Conservation (phyloP, 2,797 vertebrate genomes). For the Poeciliopsis turneri region DNA sequence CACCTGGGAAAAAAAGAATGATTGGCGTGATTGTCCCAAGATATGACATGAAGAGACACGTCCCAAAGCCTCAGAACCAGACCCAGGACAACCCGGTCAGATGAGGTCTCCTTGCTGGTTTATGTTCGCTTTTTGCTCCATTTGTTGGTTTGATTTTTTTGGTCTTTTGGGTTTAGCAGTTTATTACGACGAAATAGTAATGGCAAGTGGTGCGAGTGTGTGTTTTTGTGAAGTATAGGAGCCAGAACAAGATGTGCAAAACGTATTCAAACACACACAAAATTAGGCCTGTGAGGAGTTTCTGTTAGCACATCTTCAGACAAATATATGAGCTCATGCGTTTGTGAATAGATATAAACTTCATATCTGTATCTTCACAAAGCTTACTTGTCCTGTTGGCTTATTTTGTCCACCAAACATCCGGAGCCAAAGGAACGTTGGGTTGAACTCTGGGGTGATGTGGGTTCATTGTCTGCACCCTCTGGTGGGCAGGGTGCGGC, state of each 20-base stretch:
- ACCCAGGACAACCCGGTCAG: not conserved
- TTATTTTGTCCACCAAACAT: constrained; percentile 57
- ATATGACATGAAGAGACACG: not conserved
- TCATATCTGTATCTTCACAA: constrained; percentile 28
- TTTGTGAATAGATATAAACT: constrained; percentile 23
- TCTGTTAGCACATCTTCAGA: constrained; percentile 46
- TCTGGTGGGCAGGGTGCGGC: constrained; percentile 79
- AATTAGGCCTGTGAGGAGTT: constrained; percentile 33
- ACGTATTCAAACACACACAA: not conserved
- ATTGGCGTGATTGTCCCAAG: not conserved
- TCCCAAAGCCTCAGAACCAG: not conserved
- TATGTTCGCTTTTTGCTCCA: not conserved
- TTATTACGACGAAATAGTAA: not conserved
- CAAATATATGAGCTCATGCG: constrained; percentile 30
- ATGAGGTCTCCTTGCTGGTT: not conserved
- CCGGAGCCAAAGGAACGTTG: constrained; percentile 61
- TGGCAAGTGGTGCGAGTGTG: too few species aligned
- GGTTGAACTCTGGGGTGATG: constrained; percentile 61
- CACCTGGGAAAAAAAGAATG: not conserved
- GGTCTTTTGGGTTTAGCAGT: not conserved
- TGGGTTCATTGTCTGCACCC: constrained; percentile 82
- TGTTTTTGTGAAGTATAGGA: too few species aligned
- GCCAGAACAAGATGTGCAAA: too few species aligned
- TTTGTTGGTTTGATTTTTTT: not conserved
- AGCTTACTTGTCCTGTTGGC: constrained; percentile 52